Evolutionary conservation across 1,140 invertebrate species (phyloP).

Genomic region (Macrotrachela quadricornifera): DNA sequence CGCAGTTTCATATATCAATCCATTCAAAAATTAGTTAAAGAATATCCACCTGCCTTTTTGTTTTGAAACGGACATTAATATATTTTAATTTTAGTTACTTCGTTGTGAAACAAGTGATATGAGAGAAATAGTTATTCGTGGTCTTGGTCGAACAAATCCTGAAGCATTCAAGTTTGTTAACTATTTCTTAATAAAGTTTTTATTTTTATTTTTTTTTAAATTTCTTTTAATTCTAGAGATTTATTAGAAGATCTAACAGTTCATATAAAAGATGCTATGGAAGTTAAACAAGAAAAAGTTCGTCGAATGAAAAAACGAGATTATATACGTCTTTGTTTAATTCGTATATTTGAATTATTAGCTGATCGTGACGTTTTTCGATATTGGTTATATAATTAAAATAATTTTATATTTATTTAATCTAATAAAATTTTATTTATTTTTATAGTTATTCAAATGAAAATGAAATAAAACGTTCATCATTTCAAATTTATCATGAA

Average conservation of each 20-base stretch:
- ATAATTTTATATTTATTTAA: neutral
- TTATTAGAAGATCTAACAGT: conserved; percentile 79
- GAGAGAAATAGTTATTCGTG: conserved; percentile 68
- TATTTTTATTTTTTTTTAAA: conserved; percentile 22
- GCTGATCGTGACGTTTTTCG: conserved; percentile 37
- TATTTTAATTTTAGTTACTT: conserved; percentile 27
- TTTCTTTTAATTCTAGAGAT: conserved; percentile 37
- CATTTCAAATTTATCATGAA: neutral
- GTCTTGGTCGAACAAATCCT: conserved; percentile 73
- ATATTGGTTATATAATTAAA: neutral
- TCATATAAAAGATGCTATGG: conserved; percentile 79
- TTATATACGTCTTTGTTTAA: conserved; percentile 66
- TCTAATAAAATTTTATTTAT: neutral
- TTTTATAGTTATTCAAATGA: too few species aligned
- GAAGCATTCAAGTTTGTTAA: conserved; percentile 55
- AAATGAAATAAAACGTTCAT: too few species aligned
- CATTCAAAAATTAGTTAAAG: neutral
- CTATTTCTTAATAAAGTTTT: too few species aligned
- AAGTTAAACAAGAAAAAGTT: conserved; percentile 89
- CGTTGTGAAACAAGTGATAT: conserved; percentile 76
- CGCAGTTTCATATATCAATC: neutral
- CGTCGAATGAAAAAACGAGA: conserved; percentile 58
- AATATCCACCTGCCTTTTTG: neutral
- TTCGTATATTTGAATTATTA: conserved; percentile 68
- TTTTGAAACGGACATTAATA: neutral